These are phyloP conservation scores for Pachyramphus minor DNA, from an alignment of 2,113 vertebrate genomes.

Conservation along the genomic window DNA sequence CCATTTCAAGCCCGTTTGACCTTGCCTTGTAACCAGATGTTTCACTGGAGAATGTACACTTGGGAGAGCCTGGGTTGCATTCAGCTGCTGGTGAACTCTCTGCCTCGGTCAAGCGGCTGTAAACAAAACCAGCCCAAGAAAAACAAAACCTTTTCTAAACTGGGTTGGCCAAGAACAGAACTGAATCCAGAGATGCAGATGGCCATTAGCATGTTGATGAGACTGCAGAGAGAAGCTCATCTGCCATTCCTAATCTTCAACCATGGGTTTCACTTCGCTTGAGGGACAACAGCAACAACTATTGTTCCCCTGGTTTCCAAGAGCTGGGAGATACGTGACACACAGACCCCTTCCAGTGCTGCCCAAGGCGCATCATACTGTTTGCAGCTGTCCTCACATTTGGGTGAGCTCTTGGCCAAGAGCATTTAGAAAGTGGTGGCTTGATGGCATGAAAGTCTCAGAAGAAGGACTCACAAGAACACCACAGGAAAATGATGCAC, in stretches of 20 bases:
- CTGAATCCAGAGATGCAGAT: conserved; percentile 3
- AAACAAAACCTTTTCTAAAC: conserved; percentile 46
- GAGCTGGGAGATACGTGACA: not conserved
- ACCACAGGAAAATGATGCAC: not conserved
- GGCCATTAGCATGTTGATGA: not conserved
- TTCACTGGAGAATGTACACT: conserved; percentile 34
- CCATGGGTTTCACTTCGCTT: not conserved
- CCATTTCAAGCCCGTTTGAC: conserved; percentile 9
- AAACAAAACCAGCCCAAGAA: conserved; percentile 54
- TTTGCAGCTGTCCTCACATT: not conserved
- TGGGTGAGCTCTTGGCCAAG: not conserved
- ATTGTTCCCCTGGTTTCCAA: not conserved
- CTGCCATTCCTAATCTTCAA: not conserved
- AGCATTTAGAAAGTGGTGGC: not conserved
- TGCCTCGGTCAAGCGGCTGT: conserved; percentile 9
- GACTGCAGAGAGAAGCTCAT: not conserved
- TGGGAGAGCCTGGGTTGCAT: conserved; percentile 16
- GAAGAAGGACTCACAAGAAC: not conserved
- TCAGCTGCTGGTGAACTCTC: conserved; percentile 50
- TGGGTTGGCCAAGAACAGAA: conserved; percentile 6
- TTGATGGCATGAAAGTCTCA: not conserved
- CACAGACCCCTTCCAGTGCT: not conserved
- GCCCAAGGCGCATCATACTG: not conserved
- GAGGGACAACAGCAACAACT: not conserved
- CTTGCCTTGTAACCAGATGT: conserved; percentile 60